Conservation (phyloP, 2,113 vertebrate species). For the zebrafish (Danio rerio) region GRCz12tu NC_133182.1:22427501-22428000, state of each 20-base stretch:
- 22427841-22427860: conserved; percentile 29
- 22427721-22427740: conserved; percentile 55
- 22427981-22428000: conserved; percentile 35
- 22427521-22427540: too few relatives aligned
- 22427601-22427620: not conserved
- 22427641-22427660: not conserved
- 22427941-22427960: not conserved
- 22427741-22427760: conserved; percentile 53
- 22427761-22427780: conserved; percentile 64
- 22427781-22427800: conserved; percentile 58
- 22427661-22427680: conserved; percentile 33
- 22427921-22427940: not conserved
- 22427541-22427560: too few relatives aligned
- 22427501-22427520: too few relatives aligned
- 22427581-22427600: not conserved
- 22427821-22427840: conserved; percentile 59
- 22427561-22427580: not conserved
- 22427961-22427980: conserved; percentile 27
- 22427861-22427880: conserved; percentile 35
- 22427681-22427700: conserved; percentile 59
- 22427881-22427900: conserved; percentile 29
- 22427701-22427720: conserved; percentile 11
- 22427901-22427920: not conserved
- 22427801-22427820: conserved; percentile 63
- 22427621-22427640: not conserved